A percentile compares a stretch with the other conserved stretches of the same genome.
Evolutionary conservation across 1,140 invertebrate species (phyloP).

Genomic region (Oncopodura yosiiana): DNA sequence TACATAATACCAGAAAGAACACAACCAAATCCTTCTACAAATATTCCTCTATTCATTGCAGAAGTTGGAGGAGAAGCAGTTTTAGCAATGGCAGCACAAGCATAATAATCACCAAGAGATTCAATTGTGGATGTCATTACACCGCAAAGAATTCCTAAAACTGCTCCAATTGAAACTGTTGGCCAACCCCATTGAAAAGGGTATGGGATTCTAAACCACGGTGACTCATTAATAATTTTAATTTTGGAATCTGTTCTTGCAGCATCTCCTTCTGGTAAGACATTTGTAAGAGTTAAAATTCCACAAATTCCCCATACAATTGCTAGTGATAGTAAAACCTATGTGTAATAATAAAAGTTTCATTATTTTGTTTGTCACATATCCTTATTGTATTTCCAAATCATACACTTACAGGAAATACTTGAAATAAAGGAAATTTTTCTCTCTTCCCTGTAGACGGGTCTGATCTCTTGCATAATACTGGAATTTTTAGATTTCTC

Average conservation of each 20-base stretch:
- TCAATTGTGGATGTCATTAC: conserved; percentile 74
- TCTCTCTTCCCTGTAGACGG: too few species aligned
- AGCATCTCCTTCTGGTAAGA: conserved; percentile 55
- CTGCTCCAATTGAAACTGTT: conserved; percentile 60
- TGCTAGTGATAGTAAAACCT: conserved; percentile 68
- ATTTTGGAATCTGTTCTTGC: conserved; percentile 67
- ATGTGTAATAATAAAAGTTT: conserved; percentile 58
- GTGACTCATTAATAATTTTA: conserved; percentile 59
- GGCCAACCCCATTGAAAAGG: conserved; percentile 72
- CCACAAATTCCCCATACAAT: conserved; percentile 68
- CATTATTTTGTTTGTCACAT: conserved; percentile 53
- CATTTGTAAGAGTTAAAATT: conserved; percentile 57
- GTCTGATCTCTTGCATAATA: too few species aligned
- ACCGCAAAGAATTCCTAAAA: conserved; percentile 71
- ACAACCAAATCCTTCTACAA: conserved; percentile 71
- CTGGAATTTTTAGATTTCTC: conserved; percentile 55
- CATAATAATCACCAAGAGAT: conserved; percentile 79
- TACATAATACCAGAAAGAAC: conserved; percentile 73
- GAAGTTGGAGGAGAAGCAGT: conserved; percentile 70
- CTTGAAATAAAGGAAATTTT: conserved; percentile 63
- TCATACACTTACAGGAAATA: conserved; percentile 59
- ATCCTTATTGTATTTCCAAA: conserved; percentile 60
- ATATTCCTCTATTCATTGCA: conserved; percentile 65
- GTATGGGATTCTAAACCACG: conserved; percentile 63
- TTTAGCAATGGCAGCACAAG: conserved; percentile 66